Percentiles rank a stretch among this genome's conserved stretches.
Evolutionary conservation across 2,113 vertebrate genomes (phyloP).

Genomic region (Phyllostomus discolor): DNA sequence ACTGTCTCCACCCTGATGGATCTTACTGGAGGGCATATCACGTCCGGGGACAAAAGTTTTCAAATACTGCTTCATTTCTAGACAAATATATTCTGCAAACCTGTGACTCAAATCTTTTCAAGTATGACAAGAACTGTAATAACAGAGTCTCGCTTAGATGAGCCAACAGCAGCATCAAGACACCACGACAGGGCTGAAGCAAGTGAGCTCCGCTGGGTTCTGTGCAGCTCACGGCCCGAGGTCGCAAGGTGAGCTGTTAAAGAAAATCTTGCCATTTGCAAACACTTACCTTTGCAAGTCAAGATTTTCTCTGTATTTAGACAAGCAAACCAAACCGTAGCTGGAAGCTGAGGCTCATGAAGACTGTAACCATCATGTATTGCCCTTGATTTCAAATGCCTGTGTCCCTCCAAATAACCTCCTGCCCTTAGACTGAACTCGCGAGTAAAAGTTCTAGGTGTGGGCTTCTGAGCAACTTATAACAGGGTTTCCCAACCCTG

Average conservation of each 20-base stretch:
- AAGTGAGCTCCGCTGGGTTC: not conserved
- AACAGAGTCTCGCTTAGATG: not conserved
- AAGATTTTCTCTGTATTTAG: not conserved
- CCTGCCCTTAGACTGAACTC: not conserved
- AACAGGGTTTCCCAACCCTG: too few species aligned
- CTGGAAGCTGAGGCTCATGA: not conserved
- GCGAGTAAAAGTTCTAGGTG: not conserved
- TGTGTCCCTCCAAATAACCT: not conserved
- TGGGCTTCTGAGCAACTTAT: not conserved
- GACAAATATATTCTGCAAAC: not conserved
- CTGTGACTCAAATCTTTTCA: not conserved
- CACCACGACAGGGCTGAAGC: not conserved
- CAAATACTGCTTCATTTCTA: not conserved
- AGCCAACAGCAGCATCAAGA: not conserved
- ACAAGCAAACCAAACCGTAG: not conserved
- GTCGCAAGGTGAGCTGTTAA: not conserved
- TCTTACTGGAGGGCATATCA: not conserved
- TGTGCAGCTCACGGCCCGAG: not conserved
- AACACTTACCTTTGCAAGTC: not conserved
- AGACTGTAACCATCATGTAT: not conserved
- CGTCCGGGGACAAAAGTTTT: not conserved
- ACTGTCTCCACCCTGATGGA: not conserved
- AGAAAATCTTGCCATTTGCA: not conserved
- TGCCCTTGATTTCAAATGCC: not conserved
- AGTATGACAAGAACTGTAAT: not conserved